Percentiles rank a stretch among this genome's conserved stretches.
These are phyloP conservation scores for Nannobrachium achirus DNA, from an alignment of 2,113 vertebrate species.

Conservation along the genomic window DNA sequence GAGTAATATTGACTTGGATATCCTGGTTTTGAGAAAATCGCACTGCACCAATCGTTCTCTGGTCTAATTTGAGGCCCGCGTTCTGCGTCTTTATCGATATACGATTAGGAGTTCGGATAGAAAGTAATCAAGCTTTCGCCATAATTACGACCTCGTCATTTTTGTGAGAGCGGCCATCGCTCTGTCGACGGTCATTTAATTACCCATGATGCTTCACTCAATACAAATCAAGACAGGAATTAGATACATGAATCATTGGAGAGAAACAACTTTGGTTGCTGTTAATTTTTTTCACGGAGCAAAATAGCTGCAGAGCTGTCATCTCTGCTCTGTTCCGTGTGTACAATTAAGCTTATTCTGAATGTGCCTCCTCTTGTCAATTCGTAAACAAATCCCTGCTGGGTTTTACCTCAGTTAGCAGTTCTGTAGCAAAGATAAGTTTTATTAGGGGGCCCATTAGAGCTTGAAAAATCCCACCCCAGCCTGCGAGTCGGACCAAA, in stretches of 20 bases:
- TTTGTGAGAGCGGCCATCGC: constrained; percentile 54
- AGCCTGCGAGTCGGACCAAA: constrained; percentile 25
- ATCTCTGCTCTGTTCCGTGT: constrained; percentile 48
- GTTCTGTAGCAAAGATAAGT: constrained; percentile 32
- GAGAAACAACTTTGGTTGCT: constrained; percentile 64
- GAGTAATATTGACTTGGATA: background rate
- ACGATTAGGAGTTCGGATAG: constrained; percentile 59
- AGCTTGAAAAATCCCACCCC: constrained; percentile 13
- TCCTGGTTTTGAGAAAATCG: constrained; percentile 13
- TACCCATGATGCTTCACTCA: constrained; percentile 64
- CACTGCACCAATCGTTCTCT: constrained; percentile 15
- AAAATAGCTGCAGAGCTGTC: constrained; percentile 53
- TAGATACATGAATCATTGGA: constrained; percentile 70
- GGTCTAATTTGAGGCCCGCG: constrained; percentile 26
- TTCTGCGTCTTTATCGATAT: constrained; percentile 50
- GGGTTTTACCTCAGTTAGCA: constrained; percentile 28
- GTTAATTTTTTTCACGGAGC: constrained; percentile 52
- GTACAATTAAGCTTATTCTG: constrained; percentile 63
- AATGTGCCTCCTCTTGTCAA: constrained; percentile 41
- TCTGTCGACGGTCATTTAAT: constrained; percentile 66
- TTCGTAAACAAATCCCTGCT: constrained; percentile 47
- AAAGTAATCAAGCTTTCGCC: constrained; percentile 52
- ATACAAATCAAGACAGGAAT: constrained; percentile 64
- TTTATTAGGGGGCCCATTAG: constrained; percentile 25
- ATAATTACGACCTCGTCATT: constrained; percentile 64